Percentiles rank a stretch among this genome's conserved stretches.
phyloP scores from a whole-genome alignment of 2,888 invertebrate genomes.

The Argyra leucocephala region DNA sequence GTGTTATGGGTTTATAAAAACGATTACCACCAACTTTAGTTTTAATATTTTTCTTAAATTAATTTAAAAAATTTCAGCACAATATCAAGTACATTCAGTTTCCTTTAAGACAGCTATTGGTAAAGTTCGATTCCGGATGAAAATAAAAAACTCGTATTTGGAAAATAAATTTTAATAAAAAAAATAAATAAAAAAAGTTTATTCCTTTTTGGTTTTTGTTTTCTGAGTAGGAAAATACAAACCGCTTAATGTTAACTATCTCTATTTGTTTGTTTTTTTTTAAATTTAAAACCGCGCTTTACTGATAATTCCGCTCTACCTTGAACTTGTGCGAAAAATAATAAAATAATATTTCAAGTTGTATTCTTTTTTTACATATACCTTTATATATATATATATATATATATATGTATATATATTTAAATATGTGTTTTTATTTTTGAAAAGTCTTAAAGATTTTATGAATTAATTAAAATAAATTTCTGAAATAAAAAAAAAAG shows the following conservation, averaged over 20 bases:
- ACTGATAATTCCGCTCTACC: neutral
- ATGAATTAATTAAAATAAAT: too few species aligned
- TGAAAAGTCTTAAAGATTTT: too few species aligned
- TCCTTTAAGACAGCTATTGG: slow-evolving; percentile 23
- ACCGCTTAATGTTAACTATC: too few species aligned
- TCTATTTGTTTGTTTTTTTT: neutral
- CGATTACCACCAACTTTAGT: too few species aligned
- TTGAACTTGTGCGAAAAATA: neutral
- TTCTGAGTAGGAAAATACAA: neutral
- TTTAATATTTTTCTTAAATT: neutral
- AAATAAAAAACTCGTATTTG: neutral
- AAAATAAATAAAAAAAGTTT: neutral
- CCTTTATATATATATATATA: too few species aligned
- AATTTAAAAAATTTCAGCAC: slow-evolving; percentile 9
- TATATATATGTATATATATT: too few species aligned
- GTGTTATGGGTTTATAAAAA: too few species aligned
- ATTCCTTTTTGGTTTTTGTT: neutral
- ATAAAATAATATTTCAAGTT: too few species aligned
- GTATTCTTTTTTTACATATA: too few species aligned
- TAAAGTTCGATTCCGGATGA: slow-evolving; percentile 11
- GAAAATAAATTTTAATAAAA: neutral
- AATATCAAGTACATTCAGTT: slow-evolving; percentile 24
- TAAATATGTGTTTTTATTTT: too few species aligned
- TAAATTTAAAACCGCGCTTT: neutral
- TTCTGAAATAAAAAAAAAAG: too few species aligned